Conservation (phyloP, 2,797 vertebrate genomes). For the Australoheros facetus region DNA sequence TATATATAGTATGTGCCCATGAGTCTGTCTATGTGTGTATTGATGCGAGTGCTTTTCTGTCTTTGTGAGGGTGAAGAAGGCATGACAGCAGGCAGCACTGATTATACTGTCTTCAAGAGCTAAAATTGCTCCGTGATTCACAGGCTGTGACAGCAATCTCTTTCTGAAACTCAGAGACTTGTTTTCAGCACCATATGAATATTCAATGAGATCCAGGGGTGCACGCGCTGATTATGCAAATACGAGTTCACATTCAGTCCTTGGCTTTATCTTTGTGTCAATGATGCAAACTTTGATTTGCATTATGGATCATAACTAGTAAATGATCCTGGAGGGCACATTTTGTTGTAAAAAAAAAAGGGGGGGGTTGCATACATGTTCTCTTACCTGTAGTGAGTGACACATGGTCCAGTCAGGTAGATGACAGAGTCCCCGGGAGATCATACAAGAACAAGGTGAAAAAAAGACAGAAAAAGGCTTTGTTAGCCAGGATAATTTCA, state of each 20-base stretch:
- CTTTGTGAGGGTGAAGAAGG: conserved; percentile 29
- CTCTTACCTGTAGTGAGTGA: conserved; percentile 64
- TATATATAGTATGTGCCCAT: too few relatives aligned
- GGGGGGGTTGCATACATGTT: not conserved
- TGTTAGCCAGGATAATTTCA: conserved; percentile 26
- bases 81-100: conserved; percentile 59
- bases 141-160: conserved; percentile 60
- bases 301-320: conserved; percentile 10
- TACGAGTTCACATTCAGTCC: conserved; percentile 15
- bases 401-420: conserved; percentile 1
- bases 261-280: conserved; percentile 18
- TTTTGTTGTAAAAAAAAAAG: not conserved
- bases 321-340: conserved; percentile 3
- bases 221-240: conserved; percentile 46
- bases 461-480: conserved; percentile 31
- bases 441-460: not conserved
- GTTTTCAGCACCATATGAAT: conserved; percentile 62
- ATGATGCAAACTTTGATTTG: conserved; percentile 41
- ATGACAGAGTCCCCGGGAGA: conserved; percentile 9
- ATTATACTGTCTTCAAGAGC: conserved; percentile 56
- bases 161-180: conserved; percentile 52
- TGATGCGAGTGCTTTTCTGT: not conserved
- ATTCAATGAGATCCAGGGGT: conserved; percentile 51
- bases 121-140: conserved; percentile 61
- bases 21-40: not conserved